phyloP scores from a whole-genome alignment of 1,140 invertebrate species.

The Trichogramma pretiosum region DNA sequence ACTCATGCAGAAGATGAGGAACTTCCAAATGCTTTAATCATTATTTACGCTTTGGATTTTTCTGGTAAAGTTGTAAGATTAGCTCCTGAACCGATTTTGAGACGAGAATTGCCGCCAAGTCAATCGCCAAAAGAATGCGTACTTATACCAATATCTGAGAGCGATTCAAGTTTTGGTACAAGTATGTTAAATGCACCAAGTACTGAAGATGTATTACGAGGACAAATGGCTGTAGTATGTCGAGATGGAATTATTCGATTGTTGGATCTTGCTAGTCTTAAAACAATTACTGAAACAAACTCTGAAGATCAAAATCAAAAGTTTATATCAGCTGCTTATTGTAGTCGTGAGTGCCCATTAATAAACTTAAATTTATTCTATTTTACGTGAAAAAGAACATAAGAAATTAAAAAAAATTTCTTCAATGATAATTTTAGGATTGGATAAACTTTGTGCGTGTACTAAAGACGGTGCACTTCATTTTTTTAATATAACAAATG shows the following conservation, averaged over 20 bases:
- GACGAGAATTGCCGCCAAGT: slow-evolving; percentile 52
- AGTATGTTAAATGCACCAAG: not conserved
- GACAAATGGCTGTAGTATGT: slow-evolving; percentile 52
- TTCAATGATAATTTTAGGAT: slow-evolving; percentile 43
- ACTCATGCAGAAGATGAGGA: too few species aligned
- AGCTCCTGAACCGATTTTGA: slow-evolving; percentile 52
- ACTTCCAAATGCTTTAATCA: slow-evolving; percentile 35
- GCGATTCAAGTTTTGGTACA: slow-evolving; percentile 14
- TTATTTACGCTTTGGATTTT: slow-evolving; percentile 54
- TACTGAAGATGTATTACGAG: slow-evolving; percentile 25
- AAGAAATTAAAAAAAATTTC: not conserved
- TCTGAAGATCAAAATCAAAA: slow-evolving; percentile 57
- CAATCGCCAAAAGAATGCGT: slow-evolving; percentile 61
- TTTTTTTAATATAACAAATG: slow-evolving; percentile 68
- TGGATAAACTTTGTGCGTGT: slow-evolving; percentile 75
- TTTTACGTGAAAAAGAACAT: not conserved
- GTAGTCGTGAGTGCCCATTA: slow-evolving; percentile 47
- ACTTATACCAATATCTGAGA: slow-evolving; percentile 52
- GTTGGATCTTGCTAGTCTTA: slow-evolving; percentile 56
- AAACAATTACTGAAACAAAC: slow-evolving; percentile 52
- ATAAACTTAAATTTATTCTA: not conserved
- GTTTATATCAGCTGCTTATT: slow-evolving; percentile 68
- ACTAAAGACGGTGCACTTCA: slow-evolving; percentile 70
- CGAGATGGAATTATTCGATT: slow-evolving; percentile 61
- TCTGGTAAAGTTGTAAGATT: slow-evolving; percentile 48